Percentiles rank a stretch among this genome's conserved stretches.
These are phyloP conservation scores for Pterocles orientalis DNA, from an alignment of 2,113 vertebrate species.

Conservation along the genomic window DNA sequence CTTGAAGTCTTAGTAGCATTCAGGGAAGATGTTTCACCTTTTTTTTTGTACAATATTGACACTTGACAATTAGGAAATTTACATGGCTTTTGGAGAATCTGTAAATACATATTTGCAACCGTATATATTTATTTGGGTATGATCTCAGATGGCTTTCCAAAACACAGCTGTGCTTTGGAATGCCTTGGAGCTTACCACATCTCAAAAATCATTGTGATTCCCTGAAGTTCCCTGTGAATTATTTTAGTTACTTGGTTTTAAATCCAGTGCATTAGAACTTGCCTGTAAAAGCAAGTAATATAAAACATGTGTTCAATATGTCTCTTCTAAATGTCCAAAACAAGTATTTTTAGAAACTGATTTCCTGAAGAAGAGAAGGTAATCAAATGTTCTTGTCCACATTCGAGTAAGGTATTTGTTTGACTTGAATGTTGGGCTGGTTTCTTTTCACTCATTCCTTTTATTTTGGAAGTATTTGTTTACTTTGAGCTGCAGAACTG, in stretches of 20 bases:
- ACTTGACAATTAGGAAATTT: not conserved
- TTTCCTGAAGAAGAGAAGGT: not conserved
- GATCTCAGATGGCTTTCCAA: not conserved
- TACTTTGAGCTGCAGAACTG: not conserved
- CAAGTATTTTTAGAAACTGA: not conserved
- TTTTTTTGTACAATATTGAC: not conserved
- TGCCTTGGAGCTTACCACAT: not conserved
- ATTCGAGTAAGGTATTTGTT: not conserved
- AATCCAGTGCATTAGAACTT: not conserved
- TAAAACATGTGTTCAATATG: not conserved
- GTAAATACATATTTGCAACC: not conserved
- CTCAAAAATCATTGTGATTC: not conserved
- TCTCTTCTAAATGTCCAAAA: not conserved
- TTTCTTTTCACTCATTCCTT: not conserved
- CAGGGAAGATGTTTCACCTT: not conserved
- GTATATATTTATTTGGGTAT: not conserved
- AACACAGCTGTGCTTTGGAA: not conserved
- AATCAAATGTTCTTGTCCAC: not conserved
- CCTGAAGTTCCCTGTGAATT: not conserved
- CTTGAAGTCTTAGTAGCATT: not conserved
- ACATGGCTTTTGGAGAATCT: not conserved
- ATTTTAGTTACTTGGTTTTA: slow-evolving; percentile 3
- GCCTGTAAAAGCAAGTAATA: not conserved
- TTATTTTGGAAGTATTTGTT: not conserved
- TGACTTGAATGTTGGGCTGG: not conserved